phyloP scores from a whole-genome alignment of 2,113 vertebrate genomes.

The Fregetta grallaria region DNA sequence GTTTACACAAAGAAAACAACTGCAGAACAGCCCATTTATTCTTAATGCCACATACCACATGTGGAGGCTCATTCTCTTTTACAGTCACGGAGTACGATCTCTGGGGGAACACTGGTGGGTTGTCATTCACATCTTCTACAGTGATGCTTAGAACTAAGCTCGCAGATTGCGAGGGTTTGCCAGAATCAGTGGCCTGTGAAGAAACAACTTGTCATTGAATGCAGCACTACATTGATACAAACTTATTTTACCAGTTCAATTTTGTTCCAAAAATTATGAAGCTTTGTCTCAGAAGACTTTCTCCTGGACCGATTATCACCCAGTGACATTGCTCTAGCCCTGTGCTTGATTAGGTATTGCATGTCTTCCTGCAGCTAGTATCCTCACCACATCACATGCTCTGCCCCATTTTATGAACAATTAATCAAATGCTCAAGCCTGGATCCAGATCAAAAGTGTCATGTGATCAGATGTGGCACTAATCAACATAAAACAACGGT shows the following conservation, averaged over 20 bases:
- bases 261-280: not conserved
- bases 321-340: not conserved
- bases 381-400: not conserved
- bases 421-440: not conserved
- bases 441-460: not conserved
- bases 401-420: not conserved
- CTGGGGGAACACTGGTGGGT: conserved; percentile 47
- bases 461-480: not conserved
- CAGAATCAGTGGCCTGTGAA: conserved; percentile 56
- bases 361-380: not conserved
- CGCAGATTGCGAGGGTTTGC: not conserved
- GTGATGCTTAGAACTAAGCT: conserved; percentile 12
- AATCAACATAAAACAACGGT: not conserved
- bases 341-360: not conserved
- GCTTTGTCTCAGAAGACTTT: not conserved
- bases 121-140: conserved; percentile 66
- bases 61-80: conserved; percentile 61
- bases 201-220: not conserved
- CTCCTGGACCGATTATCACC: not conserved
- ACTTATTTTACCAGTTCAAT: not conserved
- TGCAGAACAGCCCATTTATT: not conserved
- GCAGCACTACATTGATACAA: not conserved
- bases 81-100: not conserved
- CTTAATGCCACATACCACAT: conserved; percentile 10
- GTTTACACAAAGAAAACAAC: not conserved